A percentile compares a stretch with the other conserved stretches of the same genome.
These are phyloP conservation scores for Gobio gobio DNA, from an alignment of 2,113 vertebrate species.

Conservation along the genomic window DNA sequence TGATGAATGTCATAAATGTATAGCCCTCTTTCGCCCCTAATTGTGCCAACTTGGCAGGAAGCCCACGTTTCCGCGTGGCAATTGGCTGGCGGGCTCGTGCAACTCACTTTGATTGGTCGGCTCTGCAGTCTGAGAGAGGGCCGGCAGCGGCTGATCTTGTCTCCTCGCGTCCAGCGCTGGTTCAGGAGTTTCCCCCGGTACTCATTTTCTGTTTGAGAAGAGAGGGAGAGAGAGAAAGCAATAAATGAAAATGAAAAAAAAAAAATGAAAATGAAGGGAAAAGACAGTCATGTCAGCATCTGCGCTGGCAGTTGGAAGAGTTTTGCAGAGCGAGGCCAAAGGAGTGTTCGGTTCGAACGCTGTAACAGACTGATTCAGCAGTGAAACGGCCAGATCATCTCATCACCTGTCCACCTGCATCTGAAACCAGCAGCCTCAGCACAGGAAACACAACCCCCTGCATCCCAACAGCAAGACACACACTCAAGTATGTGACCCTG, in stretches of 20 bases:
- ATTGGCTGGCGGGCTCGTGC: neutral
- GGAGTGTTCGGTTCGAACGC: neutral
- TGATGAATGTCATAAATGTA: constrained; percentile 42
- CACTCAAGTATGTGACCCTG: neutral
- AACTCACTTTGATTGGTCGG: constrained; percentile 86
- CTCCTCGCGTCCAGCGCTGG: constrained; percentile 94
- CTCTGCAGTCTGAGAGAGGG: constrained; percentile 82
- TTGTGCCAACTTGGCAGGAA: constrained; percentile 32
- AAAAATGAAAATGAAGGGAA: neutral
- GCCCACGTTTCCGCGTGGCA: neutral
- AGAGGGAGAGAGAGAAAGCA: constrained; percentile 18
- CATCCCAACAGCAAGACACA: neutral
- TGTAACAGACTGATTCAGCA: constrained; percentile 56
- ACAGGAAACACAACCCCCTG: constrained; percentile 30
- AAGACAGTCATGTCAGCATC: constrained; percentile 23
- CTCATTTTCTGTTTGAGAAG: constrained; percentile 87
- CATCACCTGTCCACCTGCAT: constrained; percentile 50
- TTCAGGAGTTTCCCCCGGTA: constrained; percentile 95
- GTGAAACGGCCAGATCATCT: constrained; percentile 45
- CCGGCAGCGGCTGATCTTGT: constrained; percentile 87
- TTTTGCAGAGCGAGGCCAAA: constrained; percentile 37
- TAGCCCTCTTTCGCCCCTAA: constrained; percentile 4
- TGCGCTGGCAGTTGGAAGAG: constrained; percentile 24
- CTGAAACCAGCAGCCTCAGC: constrained; percentile 48
- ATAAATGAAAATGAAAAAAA: neutral